Conservation (phyloP, 2,113 vertebrate genomes). For the Tenebrosternarchus preto region DNA sequence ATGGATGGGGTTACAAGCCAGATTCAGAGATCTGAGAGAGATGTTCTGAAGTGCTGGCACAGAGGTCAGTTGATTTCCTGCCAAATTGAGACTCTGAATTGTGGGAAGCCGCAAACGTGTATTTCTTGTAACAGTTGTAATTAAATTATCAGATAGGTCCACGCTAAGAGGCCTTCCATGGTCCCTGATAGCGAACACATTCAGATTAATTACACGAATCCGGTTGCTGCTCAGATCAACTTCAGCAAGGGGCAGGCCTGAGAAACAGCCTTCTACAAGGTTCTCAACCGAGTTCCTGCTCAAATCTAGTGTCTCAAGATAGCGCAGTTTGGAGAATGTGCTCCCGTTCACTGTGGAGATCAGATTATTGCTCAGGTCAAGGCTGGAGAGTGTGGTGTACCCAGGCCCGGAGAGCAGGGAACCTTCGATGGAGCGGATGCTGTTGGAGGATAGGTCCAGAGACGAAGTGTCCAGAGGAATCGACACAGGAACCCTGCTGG, state of each 20-base stretch:
- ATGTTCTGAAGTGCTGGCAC: constrained; percentile 80
- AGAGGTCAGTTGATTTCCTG: constrained; percentile 75
- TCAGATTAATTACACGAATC: constrained; percentile 77
- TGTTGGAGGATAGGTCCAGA: constrained; percentile 88
- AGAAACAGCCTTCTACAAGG: constrained; percentile 78
- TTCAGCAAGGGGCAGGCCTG: constrained; percentile 81
- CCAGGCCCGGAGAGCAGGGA: constrained; percentile 85
- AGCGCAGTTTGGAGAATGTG: constrained; percentile 86
- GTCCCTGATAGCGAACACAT: constrained; percentile 77
- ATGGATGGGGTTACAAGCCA: constrained; percentile 84
- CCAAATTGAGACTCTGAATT: constrained; percentile 85
- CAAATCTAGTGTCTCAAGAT: constrained; percentile 89
- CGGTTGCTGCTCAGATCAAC: constrained; percentile 88
- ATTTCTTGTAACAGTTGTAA: constrained; percentile 65
- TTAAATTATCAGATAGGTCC: constrained; percentile 85
- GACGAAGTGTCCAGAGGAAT: constrained; percentile 90
- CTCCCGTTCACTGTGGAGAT: constrained; percentile 78
- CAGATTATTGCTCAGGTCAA: constrained; percentile 88
- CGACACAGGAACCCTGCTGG: constrained; percentile 78
- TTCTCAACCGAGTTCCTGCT: constrained; percentile 81
- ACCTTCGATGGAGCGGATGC: constrained; percentile 80
- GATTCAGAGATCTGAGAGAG: constrained; percentile 82
- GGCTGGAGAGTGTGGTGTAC: constrained; percentile 87
- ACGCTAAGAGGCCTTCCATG: constrained; percentile 80
- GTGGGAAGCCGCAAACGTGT: constrained; percentile 59